phyloP scores from a whole-genome alignment of 2,888 invertebrate genomes.

The Coelinius sp. region DNA sequence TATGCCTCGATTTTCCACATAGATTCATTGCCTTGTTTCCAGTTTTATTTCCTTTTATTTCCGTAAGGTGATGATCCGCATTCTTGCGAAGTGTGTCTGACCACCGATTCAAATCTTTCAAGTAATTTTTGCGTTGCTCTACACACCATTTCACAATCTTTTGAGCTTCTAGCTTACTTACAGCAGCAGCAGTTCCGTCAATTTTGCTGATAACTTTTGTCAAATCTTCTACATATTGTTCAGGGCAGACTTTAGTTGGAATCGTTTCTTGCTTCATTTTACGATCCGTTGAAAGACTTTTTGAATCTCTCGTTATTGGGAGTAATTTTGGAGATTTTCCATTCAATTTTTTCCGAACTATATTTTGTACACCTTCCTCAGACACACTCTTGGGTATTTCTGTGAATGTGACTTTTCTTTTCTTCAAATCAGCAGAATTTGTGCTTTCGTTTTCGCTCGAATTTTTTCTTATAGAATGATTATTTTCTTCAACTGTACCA shows the following conservation, averaged over 20 bases:
- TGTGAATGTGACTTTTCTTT: no score
- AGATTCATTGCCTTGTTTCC: neutral
- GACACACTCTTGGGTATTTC: no score
- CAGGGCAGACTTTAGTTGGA: no score
- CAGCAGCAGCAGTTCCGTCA: neutral
- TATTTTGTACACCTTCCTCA: no score
- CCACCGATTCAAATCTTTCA: neutral
- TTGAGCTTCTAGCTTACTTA: no score
- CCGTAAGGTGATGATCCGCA: neutral
- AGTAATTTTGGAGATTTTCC: no score
- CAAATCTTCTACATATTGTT: neutral
- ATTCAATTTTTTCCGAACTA: no score
- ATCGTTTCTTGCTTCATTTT: no score
- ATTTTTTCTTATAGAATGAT: no score
- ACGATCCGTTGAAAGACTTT: no score
- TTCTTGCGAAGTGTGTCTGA: neutral
- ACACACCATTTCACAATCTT: neutral
- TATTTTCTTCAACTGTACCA: no score
- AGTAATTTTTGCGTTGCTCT: neutral
- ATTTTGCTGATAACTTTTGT: neutral
- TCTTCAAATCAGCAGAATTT: neutral
- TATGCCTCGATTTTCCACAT: neutral
- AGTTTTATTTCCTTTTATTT: neutral
- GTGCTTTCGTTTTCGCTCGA: neutral
- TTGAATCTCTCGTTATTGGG: no score